These are phyloP conservation scores for Anguilla obscura DNA, from an alignment of 2,797 vertebrate genomes.

Conservation along the genomic window DNA sequence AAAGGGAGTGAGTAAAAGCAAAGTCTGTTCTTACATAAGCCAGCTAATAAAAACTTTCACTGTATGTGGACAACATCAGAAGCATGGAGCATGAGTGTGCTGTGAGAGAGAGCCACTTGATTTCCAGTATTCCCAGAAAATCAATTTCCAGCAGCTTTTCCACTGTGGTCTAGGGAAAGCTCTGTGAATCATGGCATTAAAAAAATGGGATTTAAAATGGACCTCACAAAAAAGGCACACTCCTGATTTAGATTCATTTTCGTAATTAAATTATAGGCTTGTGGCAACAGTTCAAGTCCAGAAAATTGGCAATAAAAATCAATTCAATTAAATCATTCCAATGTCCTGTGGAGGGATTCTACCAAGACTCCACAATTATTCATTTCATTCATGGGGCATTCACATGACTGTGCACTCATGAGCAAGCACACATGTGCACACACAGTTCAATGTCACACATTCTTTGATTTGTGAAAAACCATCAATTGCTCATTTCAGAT, in stretches of 20 bases:
- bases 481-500: not conserved
- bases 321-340: slow-evolving; percentile 4
- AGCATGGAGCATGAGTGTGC: not conserved
- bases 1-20: not conserved
- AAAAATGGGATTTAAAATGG: not conserved
- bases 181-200: not conserved
- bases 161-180: not conserved
- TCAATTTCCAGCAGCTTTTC: not conserved
- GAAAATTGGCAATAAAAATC: slow-evolving; percentile 7
- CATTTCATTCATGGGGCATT: not conserved
- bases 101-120: not conserved
- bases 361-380: not conserved
- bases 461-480: not conserved
- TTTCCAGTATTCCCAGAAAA: not conserved
- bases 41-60: not conserved
- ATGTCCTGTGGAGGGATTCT: slow-evolving; percentile 5
- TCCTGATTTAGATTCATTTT: slow-evolving; percentile 10
- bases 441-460: not conserved
- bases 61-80: not conserved
- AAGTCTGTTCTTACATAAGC: not conserved
- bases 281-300: not conserved
- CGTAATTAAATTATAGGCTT: not conserved
- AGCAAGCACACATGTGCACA: not conserved
- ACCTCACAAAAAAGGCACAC: slow-evolving; percentile 3
- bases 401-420: not conserved